Percentiles rank a stretch among this genome's conserved stretches.
These are phyloP conservation scores for Byasa hedistus DNA, from an alignment of 2,888 invertebrate species.

Conservation along the genomic window DNA sequence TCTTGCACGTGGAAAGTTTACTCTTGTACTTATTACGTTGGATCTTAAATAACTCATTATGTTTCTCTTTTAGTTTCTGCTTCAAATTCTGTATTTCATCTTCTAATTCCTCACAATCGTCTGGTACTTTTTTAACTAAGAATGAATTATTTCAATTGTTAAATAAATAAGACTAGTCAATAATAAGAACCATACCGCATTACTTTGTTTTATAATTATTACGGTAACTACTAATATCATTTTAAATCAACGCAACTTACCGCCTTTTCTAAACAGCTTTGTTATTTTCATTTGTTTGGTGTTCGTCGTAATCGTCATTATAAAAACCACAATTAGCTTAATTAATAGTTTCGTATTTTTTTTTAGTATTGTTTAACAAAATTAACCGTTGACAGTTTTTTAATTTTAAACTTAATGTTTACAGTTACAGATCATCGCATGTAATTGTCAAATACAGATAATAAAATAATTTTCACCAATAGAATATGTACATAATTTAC, in stretches of 20 bases:
- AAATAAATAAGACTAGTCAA: no score
- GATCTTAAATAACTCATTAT: slow-evolving; percentile 58
- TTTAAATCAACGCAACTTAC: slow-evolving; percentile 25
- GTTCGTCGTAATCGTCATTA: slow-evolving; percentile 41
- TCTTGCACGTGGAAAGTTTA: slow-evolving; percentile 43
- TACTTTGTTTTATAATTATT: no score
- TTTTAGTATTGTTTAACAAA: not conserved
- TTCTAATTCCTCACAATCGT: slow-evolving; percentile 54
- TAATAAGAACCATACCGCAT: no score
- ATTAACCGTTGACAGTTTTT: not conserved
- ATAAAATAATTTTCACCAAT: no score
- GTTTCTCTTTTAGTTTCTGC: slow-evolving; percentile 50
- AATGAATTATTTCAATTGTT: not conserved
- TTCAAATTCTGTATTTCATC: slow-evolving; percentile 55
- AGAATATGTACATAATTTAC: no score
- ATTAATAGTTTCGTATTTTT: not conserved
- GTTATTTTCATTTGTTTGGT: slow-evolving; percentile 58
- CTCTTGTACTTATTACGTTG: slow-evolving; percentile 51
- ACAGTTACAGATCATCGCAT: no score
- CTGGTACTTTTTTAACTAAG: slow-evolving; percentile 42
- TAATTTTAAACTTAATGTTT: not conserved
- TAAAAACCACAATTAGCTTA: no score
- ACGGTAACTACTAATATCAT: no score
- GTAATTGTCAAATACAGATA: no score
- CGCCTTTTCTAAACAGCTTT: slow-evolving; percentile 55